phyloP scores from a whole-genome alignment of 2,888 invertebrate species.

The Dolomedes plantarius region DNA sequence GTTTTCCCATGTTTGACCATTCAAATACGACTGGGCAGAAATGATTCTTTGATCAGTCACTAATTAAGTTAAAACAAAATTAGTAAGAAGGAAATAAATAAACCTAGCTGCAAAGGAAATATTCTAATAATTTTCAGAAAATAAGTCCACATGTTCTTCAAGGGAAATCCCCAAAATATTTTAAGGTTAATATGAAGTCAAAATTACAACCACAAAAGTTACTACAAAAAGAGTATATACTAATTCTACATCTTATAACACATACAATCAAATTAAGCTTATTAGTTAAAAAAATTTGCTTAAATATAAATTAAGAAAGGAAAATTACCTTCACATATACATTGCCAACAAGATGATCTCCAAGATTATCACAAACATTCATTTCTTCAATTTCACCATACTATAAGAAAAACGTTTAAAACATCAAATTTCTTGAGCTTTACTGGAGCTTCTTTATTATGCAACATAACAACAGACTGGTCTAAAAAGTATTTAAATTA shows the following conservation, averaged over 20 bases:
- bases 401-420: constrained; percentile 75
- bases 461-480: no score
- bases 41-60: constrained; percentile 55
- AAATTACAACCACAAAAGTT: no score
- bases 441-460: no score
- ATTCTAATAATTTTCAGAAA: constrained; percentile 14
- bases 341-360: constrained; percentile 98
- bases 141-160: not conserved
- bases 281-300: no score
- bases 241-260: no score
- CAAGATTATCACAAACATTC: constrained; percentile 99
- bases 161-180: not conserved
- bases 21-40: constrained; percentile 58
- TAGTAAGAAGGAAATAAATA: constrained; percentile 47
- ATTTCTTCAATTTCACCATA: constrained; percentile 99
- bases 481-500: no score
- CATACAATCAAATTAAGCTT: no score
- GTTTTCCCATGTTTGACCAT: constrained; percentile 58
- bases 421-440: not conserved
- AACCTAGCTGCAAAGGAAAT: constrained; percentile 43
- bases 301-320: no score
- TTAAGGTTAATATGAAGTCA: not conserved
- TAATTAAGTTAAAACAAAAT: constrained; percentile 69
- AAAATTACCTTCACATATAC: constrained; percentile 94
- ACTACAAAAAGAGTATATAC: no score